Evolutionary conservation across 2,113 vertebrate genomes (phyloP).

Genomic region (Rutilus rutilus): DNA sequence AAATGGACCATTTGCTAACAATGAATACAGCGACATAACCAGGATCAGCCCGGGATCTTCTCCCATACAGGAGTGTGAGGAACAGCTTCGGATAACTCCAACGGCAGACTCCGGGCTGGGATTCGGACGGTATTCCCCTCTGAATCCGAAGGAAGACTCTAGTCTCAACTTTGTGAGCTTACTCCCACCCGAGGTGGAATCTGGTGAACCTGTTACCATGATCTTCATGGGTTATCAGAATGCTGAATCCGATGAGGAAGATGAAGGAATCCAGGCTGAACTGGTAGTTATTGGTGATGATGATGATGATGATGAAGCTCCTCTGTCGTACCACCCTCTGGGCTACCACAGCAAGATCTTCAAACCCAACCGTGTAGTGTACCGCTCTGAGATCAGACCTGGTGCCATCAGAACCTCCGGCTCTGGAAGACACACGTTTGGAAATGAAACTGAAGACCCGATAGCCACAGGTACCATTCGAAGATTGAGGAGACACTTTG

Average conservation of each 20-base stretch:
- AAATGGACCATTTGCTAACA: conserved; percentile 1
- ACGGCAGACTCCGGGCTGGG: conserved; percentile 50
- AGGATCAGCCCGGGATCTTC: conserved; percentile 48
- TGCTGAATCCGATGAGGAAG: conserved; percentile 75
- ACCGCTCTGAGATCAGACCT: conserved; percentile 62
- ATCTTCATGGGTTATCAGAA: conserved; percentile 97
- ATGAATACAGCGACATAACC: not conserved
- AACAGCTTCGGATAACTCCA: conserved; percentile 56
- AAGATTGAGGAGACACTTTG: conserved; percentile 59
- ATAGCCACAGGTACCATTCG: conserved; percentile 80
- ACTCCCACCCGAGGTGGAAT: conserved; percentile 73
- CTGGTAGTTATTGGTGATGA: conserved; percentile 85
- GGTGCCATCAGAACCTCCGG: conserved; percentile 57
- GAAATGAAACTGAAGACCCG: conserved; percentile 73
- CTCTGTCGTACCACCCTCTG: conserved; percentile 78
- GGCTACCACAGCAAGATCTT: conserved; percentile 83
- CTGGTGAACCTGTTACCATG: conserved; percentile 86
- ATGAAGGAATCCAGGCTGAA: conserved; percentile 86
- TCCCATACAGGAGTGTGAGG: conserved; percentile 56
- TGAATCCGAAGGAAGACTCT: conserved; percentile 67
- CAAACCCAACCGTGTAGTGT: conserved; percentile 71
- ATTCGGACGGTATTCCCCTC: conserved; percentile 52
- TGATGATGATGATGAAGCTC: conserved; percentile 67
- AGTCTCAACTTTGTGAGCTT: conserved; percentile 72
- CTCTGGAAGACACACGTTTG: conserved; percentile 56